Base-by-base conservation (phyloP, 2,797 vertebrate species). In the Chrosomus eos region DNA sequence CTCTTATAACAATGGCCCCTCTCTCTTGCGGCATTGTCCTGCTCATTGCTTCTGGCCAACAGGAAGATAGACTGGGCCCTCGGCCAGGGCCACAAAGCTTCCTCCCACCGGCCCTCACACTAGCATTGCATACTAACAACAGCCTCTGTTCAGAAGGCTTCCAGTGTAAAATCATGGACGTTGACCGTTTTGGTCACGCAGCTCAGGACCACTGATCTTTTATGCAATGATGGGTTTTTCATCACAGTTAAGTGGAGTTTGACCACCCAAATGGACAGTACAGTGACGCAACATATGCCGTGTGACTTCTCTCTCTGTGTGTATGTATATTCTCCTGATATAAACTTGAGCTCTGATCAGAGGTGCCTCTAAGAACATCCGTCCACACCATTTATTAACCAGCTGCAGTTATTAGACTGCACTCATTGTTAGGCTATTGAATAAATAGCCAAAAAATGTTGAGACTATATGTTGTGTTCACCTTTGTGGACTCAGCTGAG, bases 1-100 rank as follows among this genome's bases (percentile, higher is more conserved):
- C 74, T 82, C 80, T 79, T 72, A 70, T 72, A 88, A 87, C 87
- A 89, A 80, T 86, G 66, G 83, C 82, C 76, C 31, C 68, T 92
- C 89, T 92, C 89, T 90, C 89, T 43, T 43, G 62, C 64, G 89
- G 90, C 90, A 88, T 92, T 94, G 92, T 94, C 87, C 91, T 89
- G 83, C 68, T 68, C 71, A 81, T 83, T 87, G 84, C 79, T 89
- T 88, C 74, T 85, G 83, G 79, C 86, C 58, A 77, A 76, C 89
- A 90, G 89, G 88, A 92, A 91, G 87, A 80, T n/a, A 86, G 88
- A 76, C 82, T 88, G 89, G 88, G 91, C 89, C 80, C 83, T 87
- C 84, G 81, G 87, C 92, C 86, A 79, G 85, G 83, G 83, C 73
- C 84, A 87, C 85, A 81, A 85, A 88, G 79, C 84, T 43, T 85